Conservation (phyloP, 2,113 vertebrate genomes). For the Seriola quinqueradiata region DNA sequence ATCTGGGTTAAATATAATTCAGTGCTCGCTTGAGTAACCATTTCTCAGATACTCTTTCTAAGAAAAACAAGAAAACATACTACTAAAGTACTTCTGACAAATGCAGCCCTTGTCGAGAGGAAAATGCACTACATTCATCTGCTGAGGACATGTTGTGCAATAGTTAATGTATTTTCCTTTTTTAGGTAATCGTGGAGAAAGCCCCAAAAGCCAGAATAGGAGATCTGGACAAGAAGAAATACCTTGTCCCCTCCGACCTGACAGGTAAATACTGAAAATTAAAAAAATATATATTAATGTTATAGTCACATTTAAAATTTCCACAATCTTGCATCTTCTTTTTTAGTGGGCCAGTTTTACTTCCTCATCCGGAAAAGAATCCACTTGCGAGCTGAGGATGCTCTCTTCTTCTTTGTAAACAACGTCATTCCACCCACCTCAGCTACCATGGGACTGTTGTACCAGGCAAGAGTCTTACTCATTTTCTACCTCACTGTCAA, state of each 20-base stretch:
- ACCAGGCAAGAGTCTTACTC: constrained; percentile 84
- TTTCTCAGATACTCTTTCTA: constrained; percentile 65
- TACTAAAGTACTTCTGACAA: not conserved
- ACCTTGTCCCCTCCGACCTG: constrained; percentile 93
- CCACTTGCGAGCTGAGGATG: constrained; percentile 93
- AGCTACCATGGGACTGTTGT: constrained; percentile 94
- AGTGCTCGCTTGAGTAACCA: not conserved
- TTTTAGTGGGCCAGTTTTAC: constrained; percentile 93
- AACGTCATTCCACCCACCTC: constrained; percentile 96
- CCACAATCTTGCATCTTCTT: not conserved
- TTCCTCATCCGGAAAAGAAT: constrained; percentile 97
- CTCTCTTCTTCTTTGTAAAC: constrained; percentile 97
- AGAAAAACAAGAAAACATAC: constrained; percentile 16
- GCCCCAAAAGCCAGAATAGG: constrained; percentile 96
- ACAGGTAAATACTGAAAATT: constrained; percentile 83
- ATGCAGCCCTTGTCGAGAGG: not conserved
- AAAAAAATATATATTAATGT: not conserved
- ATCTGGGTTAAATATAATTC: not conserved
- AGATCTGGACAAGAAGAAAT: constrained; percentile 96
- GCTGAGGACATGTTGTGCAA: not conserved
- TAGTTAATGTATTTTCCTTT: not conserved
- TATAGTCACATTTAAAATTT: not conserved
- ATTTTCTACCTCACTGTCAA: not conserved
- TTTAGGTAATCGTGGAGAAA: constrained; percentile 94
- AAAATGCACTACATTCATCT: not conserved